These are phyloP conservation scores for Drosophila ficusphila DNA, from an alignment of 1,140 invertebrate species.

Conservation along the genomic window DNA sequence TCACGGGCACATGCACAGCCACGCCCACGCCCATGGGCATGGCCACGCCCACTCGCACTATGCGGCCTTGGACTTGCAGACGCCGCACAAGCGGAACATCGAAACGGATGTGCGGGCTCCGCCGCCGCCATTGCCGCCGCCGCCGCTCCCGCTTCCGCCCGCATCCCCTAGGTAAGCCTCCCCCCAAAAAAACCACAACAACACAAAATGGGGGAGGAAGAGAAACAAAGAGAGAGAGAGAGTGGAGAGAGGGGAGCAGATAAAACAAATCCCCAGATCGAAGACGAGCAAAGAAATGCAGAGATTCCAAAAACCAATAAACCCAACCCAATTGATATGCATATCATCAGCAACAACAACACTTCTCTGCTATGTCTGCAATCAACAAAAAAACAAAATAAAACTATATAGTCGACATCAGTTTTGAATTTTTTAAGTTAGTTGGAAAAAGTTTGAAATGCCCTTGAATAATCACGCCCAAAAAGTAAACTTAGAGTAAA, in stretches of 20 bases:
- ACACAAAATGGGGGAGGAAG: constrained; percentile 23
- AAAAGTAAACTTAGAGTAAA: constrained; percentile 31
- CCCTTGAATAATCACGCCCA: constrained; percentile 69
- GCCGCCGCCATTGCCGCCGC: constrained; percentile 73
- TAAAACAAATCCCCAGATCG: constrained; percentile 4
- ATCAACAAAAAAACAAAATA: constrained; percentile 51
- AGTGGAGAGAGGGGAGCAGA: neutral
- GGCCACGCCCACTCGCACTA: constrained; percentile 52
- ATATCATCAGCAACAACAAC: constrained; percentile 78
- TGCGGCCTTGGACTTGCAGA: constrained; percentile 77
- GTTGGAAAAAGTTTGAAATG: constrained; percentile 39
- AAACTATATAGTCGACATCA: constrained; percentile 10
- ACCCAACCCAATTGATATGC: constrained; percentile 45
- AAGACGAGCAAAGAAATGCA: constrained; percentile 61
- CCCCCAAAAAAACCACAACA: neutral
- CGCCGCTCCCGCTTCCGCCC: constrained; percentile 70
- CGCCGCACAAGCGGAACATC: constrained; percentile 73
- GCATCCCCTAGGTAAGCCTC: constrained; percentile 81
- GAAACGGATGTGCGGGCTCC: constrained; percentile 70
- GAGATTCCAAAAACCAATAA: constrained; percentile 32
- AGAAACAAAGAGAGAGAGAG: constrained; percentile 15
- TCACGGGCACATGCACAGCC: constrained; percentile 41
- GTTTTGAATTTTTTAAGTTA: constrained; percentile 34
- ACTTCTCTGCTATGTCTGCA: constrained; percentile 75
- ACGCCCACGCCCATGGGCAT: constrained; percentile 45